Conservation (phyloP, 2,888 invertebrate genomes). For the Apamea sordens region DNA sequence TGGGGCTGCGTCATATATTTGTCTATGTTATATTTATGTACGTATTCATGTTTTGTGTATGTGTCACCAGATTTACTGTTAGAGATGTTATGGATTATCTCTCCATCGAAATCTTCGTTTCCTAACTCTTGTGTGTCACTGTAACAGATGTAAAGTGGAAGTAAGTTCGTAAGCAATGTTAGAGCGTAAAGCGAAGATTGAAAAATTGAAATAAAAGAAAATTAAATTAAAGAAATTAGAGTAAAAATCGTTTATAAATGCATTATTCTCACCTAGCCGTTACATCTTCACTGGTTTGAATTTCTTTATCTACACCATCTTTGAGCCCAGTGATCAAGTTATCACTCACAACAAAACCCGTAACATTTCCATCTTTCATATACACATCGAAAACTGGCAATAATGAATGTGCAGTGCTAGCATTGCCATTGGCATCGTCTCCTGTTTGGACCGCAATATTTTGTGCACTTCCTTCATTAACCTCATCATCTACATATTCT, state of each 20-base stretch:
- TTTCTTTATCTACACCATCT: slow-evolving; percentile 65
- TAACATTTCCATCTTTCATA: slow-evolving; percentile 75
- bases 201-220: too few relatives aligned
- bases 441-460: slow-evolving; percentile 66
- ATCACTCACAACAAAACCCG: slow-evolving; percentile 71
- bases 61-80: slow-evolving; percentile 46
- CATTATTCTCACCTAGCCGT: slow-evolving; percentile 52
- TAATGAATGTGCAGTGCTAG: slow-evolving; percentile 63
- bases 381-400: slow-evolving; percentile 73
- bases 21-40: slow-evolving; percentile 74
- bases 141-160: slow-evolving; percentile 28
- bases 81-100: slow-evolving; percentile 29
- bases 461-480: slow-evolving; percentile 50
- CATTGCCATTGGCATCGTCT: slow-evolving; percentile 35
- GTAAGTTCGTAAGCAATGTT: slow-evolving; percentile 5
- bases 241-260: neutral
- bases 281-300: slow-evolving; percentile 63
- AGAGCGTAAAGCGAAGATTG: neutral
- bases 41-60: slow-evolving; percentile 71
- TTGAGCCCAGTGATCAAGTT: slow-evolving; percentile 57
- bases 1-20: slow-evolving; percentile 72
- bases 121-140: slow-evolving; percentile 55
- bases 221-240: neutral
- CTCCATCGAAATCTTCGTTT: slow-evolving; percentile 53
- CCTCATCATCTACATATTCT: slow-evolving; percentile 42